Evolutionary conservation across 2,797 vertebrate species (phyloP).

Genomic region (Esox masquinongy): DNA sequence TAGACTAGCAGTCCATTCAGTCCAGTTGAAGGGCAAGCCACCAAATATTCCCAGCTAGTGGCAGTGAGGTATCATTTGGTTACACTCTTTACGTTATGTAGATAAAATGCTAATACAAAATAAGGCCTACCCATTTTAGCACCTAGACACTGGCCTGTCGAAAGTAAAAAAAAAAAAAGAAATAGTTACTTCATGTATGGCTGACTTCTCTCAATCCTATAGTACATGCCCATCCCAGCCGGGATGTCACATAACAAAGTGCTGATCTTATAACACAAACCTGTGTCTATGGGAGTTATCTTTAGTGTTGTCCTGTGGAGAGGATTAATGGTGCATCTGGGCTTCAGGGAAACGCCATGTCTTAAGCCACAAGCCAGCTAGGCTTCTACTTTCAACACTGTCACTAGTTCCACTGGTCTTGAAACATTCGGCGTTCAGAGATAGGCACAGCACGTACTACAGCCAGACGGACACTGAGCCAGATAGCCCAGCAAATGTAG

Average conservation of each 20-base stretch:
- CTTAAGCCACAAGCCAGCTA: background rate
- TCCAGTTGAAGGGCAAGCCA: background rate
- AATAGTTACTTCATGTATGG: too few relatives aligned
- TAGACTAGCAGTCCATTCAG: background rate
- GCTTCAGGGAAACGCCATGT: background rate
- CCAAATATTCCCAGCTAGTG: background rate
- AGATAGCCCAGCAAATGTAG: too few relatives aligned
- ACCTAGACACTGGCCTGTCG: constrained; percentile 17
- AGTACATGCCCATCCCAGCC: background rate
- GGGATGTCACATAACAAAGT: constrained; percentile 10
- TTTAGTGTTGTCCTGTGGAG: background rate
- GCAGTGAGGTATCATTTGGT: constrained; percentile 4
- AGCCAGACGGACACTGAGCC: too few relatives aligned
- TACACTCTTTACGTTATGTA: background rate
- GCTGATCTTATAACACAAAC: background rate
- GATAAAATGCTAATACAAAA: constrained; percentile 2
- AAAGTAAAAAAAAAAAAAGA: background rate
- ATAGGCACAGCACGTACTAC: background rate
- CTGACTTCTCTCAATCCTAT: constrained; percentile 1
- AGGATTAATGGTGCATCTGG: background rate
- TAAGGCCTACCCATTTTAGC: background rate
- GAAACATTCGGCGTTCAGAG: background rate
- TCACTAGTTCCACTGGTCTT: background rate
- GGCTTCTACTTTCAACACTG: background rate
- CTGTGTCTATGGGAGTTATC: background rate